Conservation (phyloP, 2,113 vertebrate species). For the Syngnathus floridae region DNA sequence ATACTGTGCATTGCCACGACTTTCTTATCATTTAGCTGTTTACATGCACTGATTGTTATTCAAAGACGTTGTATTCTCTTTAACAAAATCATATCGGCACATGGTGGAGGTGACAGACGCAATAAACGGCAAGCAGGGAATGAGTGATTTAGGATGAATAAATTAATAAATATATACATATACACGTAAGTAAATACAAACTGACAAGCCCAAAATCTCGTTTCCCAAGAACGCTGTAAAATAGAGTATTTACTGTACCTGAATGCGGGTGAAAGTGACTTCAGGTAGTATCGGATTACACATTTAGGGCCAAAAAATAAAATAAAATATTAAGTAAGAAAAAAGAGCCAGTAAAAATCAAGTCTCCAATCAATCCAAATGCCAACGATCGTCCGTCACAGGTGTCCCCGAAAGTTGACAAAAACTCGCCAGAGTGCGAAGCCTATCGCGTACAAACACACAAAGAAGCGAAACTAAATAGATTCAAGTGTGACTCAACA, state of each 20-base stretch:
- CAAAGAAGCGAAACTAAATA: not conserved
- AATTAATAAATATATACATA: too few relatives aligned
- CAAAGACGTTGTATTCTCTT: too few relatives aligned
- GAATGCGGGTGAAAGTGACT: constrained; percentile 12
- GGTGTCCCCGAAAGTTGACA: constrained; percentile 29
- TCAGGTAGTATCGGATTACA: not conserved
- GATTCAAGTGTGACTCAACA: not conserved
- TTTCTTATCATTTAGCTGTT: too few relatives aligned
- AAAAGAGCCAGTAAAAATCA: not conserved
- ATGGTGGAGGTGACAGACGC: too few relatives aligned
- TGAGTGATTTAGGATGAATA: too few relatives aligned
- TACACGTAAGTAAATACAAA: not conserved
- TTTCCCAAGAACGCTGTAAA: not conserved
- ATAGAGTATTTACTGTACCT: constrained; percentile 29
- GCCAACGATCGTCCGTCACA: constrained; percentile 31
- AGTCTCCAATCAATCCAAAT: constrained; percentile 2
- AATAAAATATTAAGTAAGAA: not conserved
- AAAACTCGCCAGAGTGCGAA: not conserved
- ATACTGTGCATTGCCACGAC: too few relatives aligned
- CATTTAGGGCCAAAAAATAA: too few relatives aligned
- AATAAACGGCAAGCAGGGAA: too few relatives aligned
- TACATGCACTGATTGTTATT: too few relatives aligned
- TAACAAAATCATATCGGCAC: too few relatives aligned
- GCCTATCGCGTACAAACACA: not conserved
- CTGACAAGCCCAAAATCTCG: not conserved